Conservation (phyloP, 2,113 vertebrate genomes). For the Nothoprocta pentlandii region DNA sequence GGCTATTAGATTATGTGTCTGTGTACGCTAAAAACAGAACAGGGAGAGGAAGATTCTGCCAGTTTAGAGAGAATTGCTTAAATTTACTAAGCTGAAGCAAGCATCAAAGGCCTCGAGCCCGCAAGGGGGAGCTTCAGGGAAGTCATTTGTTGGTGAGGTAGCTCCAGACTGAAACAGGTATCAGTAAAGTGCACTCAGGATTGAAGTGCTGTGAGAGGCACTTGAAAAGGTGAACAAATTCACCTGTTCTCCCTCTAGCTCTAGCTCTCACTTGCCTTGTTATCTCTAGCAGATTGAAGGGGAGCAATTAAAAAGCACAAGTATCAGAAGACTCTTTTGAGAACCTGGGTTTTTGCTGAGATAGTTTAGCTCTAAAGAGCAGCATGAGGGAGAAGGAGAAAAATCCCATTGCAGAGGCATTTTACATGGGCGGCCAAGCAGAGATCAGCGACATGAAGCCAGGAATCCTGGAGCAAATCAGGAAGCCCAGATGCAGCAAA, state of each 20-base stretch:
- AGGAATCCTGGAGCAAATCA: background rate
- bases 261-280: background rate
- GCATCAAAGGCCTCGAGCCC: background rate
- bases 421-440: background rate
- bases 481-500: constrained; percentile 10
- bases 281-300: background rate
- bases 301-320: background rate
- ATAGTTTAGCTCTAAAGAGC: background rate
- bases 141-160: background rate
- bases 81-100: background rate
- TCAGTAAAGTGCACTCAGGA: fast-evolving
- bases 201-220: background rate
- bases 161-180: background rate
- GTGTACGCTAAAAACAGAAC: background rate
- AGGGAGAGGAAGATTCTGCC: background rate
- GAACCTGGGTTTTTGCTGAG: background rate
- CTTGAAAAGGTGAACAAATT: background rate
- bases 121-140: background rate
- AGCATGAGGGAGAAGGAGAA: background rate
- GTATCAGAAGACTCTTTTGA: background rate
- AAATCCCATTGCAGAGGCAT: constrained; percentile 7
- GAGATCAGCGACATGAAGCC: fast-evolving
- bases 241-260: background rate
- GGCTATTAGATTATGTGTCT: background rate
- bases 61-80: background rate